A percentile compares a stretch with the other conserved stretches of the same genome.
These are phyloP conservation scores for Strigamia crassipes DNA, from an alignment of 2,888 invertebrate species.

Conservation along the genomic window DNA sequence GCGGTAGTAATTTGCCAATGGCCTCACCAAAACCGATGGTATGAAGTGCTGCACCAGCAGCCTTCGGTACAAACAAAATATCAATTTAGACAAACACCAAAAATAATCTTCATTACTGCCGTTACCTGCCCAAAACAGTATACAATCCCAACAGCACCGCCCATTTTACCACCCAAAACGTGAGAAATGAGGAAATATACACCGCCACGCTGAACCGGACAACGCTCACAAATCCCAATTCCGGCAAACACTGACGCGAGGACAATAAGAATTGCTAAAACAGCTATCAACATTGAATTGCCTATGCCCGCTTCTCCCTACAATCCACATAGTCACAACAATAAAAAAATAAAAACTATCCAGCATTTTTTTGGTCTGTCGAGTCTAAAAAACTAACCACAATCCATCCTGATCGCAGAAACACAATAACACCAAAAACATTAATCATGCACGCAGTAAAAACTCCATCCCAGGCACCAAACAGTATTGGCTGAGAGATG, in stretches of 20 bases:
- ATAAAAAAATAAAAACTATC: too few relatives aligned
- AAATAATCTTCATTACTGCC: constrained; percentile 44
- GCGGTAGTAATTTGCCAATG: constrained; percentile 80
- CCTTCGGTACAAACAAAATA: constrained; percentile 63
- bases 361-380: neutral
- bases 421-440: constrained; percentile 96
- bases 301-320: constrained; percentile 64
- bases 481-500: constrained; percentile 90
- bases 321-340: neutral
- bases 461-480: constrained; percentile 98
- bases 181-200: constrained; percentile 94
- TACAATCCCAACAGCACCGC: constrained; percentile 87
- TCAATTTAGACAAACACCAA: neutral
- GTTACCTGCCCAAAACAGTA: constrained; percentile 96
- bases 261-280: constrained; percentile 77
- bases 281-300: constrained; percentile 60
- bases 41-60: constrained; percentile 93
- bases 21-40: constrained; percentile 97
- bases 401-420: constrained; percentile 95
- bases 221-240: constrained; percentile 94
- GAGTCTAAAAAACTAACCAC: constrained; percentile 66
- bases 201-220: constrained; percentile 94
- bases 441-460: constrained; percentile 97
- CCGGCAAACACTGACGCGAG: constrained; percentile 91
- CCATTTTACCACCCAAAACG: constrained; percentile 89